A percentile compares a stretch with the other conserved stretches of the same genome.
These are phyloP conservation scores for Diacarnus erythraeanus DNA, from an alignment of 37 sponge, comb jelly and placozoan species.

Conservation along the genomic window DNA sequence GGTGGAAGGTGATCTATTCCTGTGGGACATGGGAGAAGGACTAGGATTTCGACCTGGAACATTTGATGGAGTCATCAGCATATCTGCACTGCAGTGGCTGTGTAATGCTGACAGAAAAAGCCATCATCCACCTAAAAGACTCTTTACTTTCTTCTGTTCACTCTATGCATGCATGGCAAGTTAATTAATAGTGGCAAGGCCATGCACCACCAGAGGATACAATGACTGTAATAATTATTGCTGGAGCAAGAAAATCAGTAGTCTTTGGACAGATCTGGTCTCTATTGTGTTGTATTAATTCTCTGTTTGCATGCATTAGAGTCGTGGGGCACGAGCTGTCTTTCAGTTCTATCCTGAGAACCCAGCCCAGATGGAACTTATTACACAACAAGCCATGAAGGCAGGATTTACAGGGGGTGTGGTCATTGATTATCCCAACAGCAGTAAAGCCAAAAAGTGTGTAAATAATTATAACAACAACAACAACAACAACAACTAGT, in stretches of 20 bases:
- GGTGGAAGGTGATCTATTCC: constrained; percentile 91
- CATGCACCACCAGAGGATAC: too few species aligned
- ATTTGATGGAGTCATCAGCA: constrained; percentile 97
- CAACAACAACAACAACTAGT: not conserved
- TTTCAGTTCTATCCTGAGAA: constrained; percentile 99
- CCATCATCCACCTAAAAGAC: constrained; percentile 85
- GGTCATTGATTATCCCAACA: constrained; percentile 97
- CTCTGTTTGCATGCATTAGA: constrained; percentile 27
- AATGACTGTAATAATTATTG: too few species aligned
- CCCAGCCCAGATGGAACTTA: constrained; percentile 91
- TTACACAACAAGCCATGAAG: constrained; percentile 94
- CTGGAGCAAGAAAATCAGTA: too few species aligned
- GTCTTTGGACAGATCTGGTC: too few species aligned
- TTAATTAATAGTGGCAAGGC: too few species aligned
- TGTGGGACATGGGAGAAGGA: constrained; percentile 97
- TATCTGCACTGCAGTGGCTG: constrained; percentile 98
- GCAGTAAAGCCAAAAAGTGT: constrained; percentile 97
- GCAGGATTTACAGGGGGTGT: constrained; percentile 99
- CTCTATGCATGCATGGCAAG: constrained; percentile 90
- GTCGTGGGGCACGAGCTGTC: constrained; percentile 90
- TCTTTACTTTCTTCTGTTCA: constrained; percentile 87
- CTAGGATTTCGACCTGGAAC: constrained; percentile 91
- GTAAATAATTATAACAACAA: constrained; percentile 1
- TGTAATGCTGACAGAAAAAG: constrained; percentile 97
- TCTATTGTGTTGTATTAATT: not conserved